Evolutionary conservation across 1,140 invertebrate genomes (phyloP), one percentile per base, ranked within the genome.

Genomic region (Lasaia peninsularis): DNA sequence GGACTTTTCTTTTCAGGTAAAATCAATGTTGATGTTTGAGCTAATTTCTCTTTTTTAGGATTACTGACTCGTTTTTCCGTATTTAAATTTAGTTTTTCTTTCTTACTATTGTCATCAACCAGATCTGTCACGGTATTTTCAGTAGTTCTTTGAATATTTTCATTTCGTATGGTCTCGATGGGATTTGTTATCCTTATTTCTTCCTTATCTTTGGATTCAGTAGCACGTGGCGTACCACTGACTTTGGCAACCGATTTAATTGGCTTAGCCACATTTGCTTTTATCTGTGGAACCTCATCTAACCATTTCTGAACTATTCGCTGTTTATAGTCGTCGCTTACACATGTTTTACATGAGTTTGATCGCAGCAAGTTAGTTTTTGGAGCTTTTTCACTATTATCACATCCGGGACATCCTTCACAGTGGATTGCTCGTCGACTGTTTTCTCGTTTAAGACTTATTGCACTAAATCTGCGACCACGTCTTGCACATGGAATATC

Each of bases 341-440:
- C 84, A 52, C 81, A 90, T 9, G 91, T 71, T 57, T 90, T 88
- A 53, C 90, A 90, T 20, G 91, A 90, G 65, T 91, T 89, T 2
- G 90, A 88, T 55, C 86, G 74, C 18, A 63, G 73, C 14, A 88
- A 58, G 31, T 71, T 56, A 16, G 70, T 52, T 62, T 80, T 78
- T 52, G 76, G 76, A 40, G 87, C 76, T 65, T 80, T 73, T 14
- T 63, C 67, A 59, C 64, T 84, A 49, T 76, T 87, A 28, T 90
- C 90, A 62, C 93, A 94, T 1, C 92, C 93, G 0, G 93, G 93
- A 79, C 93, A 94, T 2, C 93, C 93, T 7, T 90, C 87, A 62
- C 93, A 94, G 33, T 89, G 75, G 24, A 71, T 69, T 28, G 79
- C 75, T 62, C 88, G 70, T 56, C 91, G 79, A 62, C 89, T 92